Evolutionary conservation across 2,888 invertebrate species (phyloP).

Genomic region (Drosophila borborema): DNA sequence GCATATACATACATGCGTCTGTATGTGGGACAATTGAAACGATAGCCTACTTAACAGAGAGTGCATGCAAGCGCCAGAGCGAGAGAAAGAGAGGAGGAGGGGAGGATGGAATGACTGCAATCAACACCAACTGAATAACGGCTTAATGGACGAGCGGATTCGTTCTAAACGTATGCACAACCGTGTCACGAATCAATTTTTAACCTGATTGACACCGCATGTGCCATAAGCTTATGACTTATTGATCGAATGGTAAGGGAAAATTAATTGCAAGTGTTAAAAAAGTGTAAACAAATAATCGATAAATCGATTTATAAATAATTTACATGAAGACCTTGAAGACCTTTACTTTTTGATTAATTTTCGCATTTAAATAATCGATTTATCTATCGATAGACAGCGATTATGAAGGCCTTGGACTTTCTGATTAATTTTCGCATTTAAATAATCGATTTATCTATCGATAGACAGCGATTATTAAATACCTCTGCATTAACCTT

Average conservation of each 20-base stretch:
- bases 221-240: neutral
- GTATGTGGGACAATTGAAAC: slow-evolving; percentile 49
- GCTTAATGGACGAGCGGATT: slow-evolving; percentile 52
- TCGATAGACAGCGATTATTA: slow-evolving; percentile 17
- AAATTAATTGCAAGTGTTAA: neutral
- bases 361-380: neutral
- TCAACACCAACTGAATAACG: slow-evolving; percentile 51
- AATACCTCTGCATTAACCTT: slow-evolving; percentile 35
- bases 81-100: neutral
- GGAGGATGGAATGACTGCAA: slow-evolving; percentile 24
- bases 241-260: neutral
- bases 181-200: slow-evolving; percentile 32
- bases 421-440: neutral
- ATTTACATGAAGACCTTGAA: neutral
- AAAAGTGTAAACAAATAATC: slow-evolving; percentile 1
- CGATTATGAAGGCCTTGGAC: neutral
- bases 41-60: slow-evolving; percentile 50
- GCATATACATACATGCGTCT: neutral
- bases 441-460: neutral
- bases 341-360: neutral
- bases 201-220: slow-evolving; percentile 31
- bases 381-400: slow-evolving; percentile 16
- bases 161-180: slow-evolving; percentile 17
- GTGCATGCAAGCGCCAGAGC: neutral
- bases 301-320: slow-evolving; percentile 15